phyloP scores from a whole-genome alignment of 1,140 invertebrate genomes.

The Trigoniulus corallinus region DNA sequence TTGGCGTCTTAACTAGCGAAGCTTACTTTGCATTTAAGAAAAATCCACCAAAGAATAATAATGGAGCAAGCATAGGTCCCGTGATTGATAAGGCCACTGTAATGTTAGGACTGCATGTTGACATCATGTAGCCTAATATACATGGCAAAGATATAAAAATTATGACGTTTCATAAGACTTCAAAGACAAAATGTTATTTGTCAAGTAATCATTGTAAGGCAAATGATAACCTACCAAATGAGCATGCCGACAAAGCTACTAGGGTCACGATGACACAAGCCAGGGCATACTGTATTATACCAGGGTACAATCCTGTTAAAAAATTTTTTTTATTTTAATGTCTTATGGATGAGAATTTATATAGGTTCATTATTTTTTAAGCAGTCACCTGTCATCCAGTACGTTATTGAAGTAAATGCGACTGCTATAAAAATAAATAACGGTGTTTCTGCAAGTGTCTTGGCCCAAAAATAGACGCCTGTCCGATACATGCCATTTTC shows the following conservation, averaged over 20 bases:
- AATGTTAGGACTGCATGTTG: slow-evolving; percentile 31
- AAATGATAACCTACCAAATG: slow-evolving; percentile 51
- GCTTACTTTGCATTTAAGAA: slow-evolving; percentile 77
- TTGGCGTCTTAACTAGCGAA: slow-evolving; percentile 1
- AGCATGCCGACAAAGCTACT: slow-evolving; percentile 75
- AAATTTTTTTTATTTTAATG: no score
- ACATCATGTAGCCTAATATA: slow-evolving; percentile 5
- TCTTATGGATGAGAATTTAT: not conserved
- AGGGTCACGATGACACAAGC: slow-evolving; percentile 54
- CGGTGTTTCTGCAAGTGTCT: slow-evolving; percentile 59
- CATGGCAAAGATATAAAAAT: no score
- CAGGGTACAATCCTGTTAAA: slow-evolving; percentile 55
- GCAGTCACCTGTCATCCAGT: slow-evolving; percentile 47
- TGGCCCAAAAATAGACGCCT: slow-evolving; percentile 18
- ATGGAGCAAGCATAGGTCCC: slow-evolving; percentile 77
- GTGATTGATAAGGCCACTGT: slow-evolving; percentile 74
- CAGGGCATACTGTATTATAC: slow-evolving; percentile 50
- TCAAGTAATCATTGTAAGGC: not conserved
- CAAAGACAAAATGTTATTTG: slow-evolving; percentile 14
- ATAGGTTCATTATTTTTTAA: no score
- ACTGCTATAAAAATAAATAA: slow-evolving; percentile 50
- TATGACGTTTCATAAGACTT: no score
- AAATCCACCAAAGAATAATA: slow-evolving; percentile 88
- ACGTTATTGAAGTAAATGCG: slow-evolving; percentile 66
- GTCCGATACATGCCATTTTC: slow-evolving; percentile 19